Percentiles rank a stretch among this genome's conserved stretches.
These are phyloP conservation scores for Tetranychus urticae DNA, from an alignment of 1,140 invertebrate genomes.

Conservation along the genomic window DNA sequence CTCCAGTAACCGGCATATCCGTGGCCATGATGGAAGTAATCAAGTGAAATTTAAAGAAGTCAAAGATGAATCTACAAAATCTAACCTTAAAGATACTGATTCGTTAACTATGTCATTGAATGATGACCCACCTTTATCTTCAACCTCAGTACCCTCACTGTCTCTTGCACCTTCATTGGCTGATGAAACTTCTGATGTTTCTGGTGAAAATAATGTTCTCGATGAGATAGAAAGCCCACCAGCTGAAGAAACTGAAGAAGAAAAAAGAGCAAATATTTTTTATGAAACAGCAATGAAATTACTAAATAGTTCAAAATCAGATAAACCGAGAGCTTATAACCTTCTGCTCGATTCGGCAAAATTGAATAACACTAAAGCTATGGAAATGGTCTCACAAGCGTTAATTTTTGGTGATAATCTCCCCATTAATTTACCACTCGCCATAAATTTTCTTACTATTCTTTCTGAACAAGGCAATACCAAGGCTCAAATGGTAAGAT, in stretches of 20 bases:
- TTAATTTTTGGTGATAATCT: constrained; percentile 47
- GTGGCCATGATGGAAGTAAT: too few species aligned
- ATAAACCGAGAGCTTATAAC: constrained; percentile 26
- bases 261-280: background rate
- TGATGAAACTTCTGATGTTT: background rate
- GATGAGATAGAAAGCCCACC: too few species aligned
- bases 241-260: background rate
- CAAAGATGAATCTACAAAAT: background rate
- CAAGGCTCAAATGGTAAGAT: constrained; percentile 58
- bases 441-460: constrained; percentile 48
- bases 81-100: background rate
- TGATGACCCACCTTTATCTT: background rate
- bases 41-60: background rate
- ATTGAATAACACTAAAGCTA: constrained; percentile 48
- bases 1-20: too few species aligned
- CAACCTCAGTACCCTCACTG: background rate
- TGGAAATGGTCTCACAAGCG: constrained; percentile 60
- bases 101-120: background rate
- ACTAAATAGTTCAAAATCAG: background rate
- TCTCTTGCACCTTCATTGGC: background rate
- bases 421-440: constrained; percentile 45
- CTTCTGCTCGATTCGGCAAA: constrained; percentile 45
- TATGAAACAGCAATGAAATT: background rate
- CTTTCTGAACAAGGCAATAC: constrained; percentile 49
- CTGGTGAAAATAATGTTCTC: background rate